Percentiles rank a stretch among this genome's conserved stretches.
Evolutionary conservation across 2,888 invertebrate species (phyloP).

Genomic region (Nomada hirtipes): DNA sequence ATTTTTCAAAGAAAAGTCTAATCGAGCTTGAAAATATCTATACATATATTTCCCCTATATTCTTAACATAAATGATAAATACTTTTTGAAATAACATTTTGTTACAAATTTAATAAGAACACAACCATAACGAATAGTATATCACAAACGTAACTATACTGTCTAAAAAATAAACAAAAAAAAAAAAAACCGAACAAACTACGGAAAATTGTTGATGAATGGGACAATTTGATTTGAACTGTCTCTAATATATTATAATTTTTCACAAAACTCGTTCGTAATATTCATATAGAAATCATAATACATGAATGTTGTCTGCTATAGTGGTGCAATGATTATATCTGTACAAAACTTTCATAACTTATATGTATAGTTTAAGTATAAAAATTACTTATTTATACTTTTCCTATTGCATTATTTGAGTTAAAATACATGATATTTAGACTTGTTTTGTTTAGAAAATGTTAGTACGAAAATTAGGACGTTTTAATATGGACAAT

Average conservation of each 20-base stretch:
- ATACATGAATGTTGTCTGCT: slow-evolving; percentile 16
- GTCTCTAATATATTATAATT: slow-evolving; percentile 16
- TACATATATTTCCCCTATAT: slow-evolving; percentile 21
- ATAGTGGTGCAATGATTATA: slow-evolving; percentile 36
- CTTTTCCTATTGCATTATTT: slow-evolving; percentile 44
- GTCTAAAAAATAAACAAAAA: not conserved
- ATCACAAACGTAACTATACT: slow-evolving; percentile 31
- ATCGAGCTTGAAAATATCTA: slow-evolving; percentile 5
- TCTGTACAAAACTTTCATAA: slow-evolving; percentile 48
- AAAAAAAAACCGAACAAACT: not conserved
- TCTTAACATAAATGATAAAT: slow-evolving; percentile 35
- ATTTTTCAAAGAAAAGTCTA: slow-evolving; percentile 29
- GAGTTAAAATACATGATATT: slow-evolving; percentile 40
- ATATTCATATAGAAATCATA: slow-evolving; percentile 19
- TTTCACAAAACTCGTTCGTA: slow-evolving; percentile 17
- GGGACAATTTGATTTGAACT: slow-evolving; percentile 26
- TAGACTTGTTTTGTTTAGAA: slow-evolving; percentile 27
- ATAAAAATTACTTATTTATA: slow-evolving; percentile 59
- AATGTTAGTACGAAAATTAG: slow-evolving; percentile 45
- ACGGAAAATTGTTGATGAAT: slow-evolving; percentile 17
- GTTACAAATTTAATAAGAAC: slow-evolving; percentile 30
- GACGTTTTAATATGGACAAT: slow-evolving; percentile 40
- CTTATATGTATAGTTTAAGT: slow-evolving; percentile 46
- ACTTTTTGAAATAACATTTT: slow-evolving; percentile 27
- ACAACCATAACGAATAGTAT: slow-evolving; percentile 26